Base-by-base conservation (phyloP, 2,888 invertebrate species). In the Ypsolopha scabrella region DNA sequence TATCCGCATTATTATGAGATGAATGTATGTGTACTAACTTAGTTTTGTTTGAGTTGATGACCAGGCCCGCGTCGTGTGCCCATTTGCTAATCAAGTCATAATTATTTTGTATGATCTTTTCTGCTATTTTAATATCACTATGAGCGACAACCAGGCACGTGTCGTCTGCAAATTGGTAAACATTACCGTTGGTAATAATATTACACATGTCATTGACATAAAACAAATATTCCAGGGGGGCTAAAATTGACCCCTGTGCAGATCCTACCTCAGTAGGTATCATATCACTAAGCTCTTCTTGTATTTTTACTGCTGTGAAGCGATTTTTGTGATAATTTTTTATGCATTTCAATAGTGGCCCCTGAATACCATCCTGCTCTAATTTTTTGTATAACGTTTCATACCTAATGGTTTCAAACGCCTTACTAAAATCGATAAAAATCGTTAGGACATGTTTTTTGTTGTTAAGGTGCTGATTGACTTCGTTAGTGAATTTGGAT, bases 401-500 rank as follows among this genome's bases (percentile, higher is more conserved):
- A n/a, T 51, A 43, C 34, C 35, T 51, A 39, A 51, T 41, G 6
- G 37, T 39, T 8, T 51, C 51, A 39, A 51, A 51, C 34, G 51
- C 46, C 9, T 46, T 51, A 41, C 46, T 51, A 36, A 51, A 46
- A 34, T 51, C 50, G 3, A 50, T 41, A 24, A 41, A 41, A 33
- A 41, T 41, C 1, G 41, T 38, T 9, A 50, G 35, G 11, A 51
- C 46, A 51, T 51, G 51, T 41, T 46, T 51, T 51, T 33, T 51
- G 10, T 46, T 37, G 43, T 51, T 51, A 10, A 53, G 38, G 41
- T 48, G 38, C n/a, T 9, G 37, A 36, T 53, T 51, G 1, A 56
- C 33, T 36, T 51, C 41, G 36, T 56, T 46, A 7, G 53, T 50
- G 47, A 56, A 56, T 45, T 36, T 38, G 14, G 13, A 48, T 9